phyloP scores from a whole-genome alignment of 2,797 vertebrate genomes.

The Oceanodroma leucorhoa region DNA sequence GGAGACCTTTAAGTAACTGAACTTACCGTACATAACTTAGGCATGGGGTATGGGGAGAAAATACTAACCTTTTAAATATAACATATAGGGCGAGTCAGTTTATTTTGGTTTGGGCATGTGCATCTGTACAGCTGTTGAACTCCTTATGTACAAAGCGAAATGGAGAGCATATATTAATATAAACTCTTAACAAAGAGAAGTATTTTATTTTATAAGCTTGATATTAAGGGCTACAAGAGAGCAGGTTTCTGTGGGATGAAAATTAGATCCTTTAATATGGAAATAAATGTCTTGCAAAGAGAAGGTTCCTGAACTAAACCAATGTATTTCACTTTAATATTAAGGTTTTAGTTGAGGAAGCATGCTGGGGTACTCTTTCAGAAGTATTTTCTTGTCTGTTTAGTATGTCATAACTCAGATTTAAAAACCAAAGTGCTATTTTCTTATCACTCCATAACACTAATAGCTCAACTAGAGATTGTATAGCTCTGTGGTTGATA shows the following conservation, averaged over 20 bases:
- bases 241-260: slow-evolving; percentile 18
- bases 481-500: slow-evolving; percentile 27
- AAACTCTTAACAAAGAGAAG: not conserved
- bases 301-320: slow-evolving; percentile 15
- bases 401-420: slow-evolving; percentile 12
- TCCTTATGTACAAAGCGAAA: not conserved
- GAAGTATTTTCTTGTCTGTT: slow-evolving; percentile 22
- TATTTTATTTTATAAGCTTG: slow-evolving; percentile 12
- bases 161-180: not conserved
- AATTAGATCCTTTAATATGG: slow-evolving; percentile 30
- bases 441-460: not conserved
- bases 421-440: slow-evolving; percentile 41
- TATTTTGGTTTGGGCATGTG: slow-evolving; percentile 13
- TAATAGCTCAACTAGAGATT: slow-evolving; percentile 8
- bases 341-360: slow-evolving; percentile 21
- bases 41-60: not conserved
- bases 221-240: slow-evolving; percentile 17
- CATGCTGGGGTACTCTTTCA: slow-evolving; percentile 17
- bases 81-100: not conserved
- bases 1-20: not conserved
- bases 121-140: not conserved
- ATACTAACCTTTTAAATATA: not conserved
- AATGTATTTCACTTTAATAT: not conserved
- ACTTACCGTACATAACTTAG: not conserved
- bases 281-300: slow-evolving; percentile 46